Conservation (phyloP, 2,113 vertebrate species). For the Cynopterus brachyotis region DNA sequence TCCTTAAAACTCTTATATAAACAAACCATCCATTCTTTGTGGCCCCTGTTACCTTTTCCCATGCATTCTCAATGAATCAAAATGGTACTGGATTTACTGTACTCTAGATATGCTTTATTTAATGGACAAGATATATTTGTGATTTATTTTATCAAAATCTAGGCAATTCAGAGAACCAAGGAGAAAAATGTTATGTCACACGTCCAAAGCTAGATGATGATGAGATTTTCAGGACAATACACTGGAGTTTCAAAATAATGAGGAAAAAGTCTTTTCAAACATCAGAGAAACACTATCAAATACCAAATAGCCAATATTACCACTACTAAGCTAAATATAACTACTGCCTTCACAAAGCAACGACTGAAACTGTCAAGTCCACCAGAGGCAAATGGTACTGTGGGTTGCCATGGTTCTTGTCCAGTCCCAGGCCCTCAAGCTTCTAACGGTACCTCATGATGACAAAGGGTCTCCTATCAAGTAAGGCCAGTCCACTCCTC, state of each 20-base stretch:
- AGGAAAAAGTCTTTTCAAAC: background rate
- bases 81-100: background rate
- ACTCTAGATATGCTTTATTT: background rate
- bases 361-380: background rate
- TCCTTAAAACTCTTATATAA: background rate
- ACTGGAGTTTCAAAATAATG: background rate
- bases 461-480: background rate
- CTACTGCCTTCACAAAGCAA: background rate
- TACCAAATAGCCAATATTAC: background rate
- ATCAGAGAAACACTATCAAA: background rate
- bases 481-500: background rate
- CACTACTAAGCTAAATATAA: background rate
- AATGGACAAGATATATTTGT: background rate
- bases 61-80: background rate
- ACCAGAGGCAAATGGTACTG: background rate
- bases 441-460: no score
- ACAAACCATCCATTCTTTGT: background rate
- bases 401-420: rapidly evolving
- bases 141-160: background rate
- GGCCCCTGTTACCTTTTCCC: background rate
- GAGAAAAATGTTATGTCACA: background rate
- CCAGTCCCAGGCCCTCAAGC: background rate
- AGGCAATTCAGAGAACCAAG: background rate
- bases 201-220: background rate
- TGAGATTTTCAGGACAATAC: background rate